These are phyloP conservation scores for Tyria jacobaeae DNA, from an alignment of 2,888 invertebrate species.

Conservation along the genomic window DNA sequence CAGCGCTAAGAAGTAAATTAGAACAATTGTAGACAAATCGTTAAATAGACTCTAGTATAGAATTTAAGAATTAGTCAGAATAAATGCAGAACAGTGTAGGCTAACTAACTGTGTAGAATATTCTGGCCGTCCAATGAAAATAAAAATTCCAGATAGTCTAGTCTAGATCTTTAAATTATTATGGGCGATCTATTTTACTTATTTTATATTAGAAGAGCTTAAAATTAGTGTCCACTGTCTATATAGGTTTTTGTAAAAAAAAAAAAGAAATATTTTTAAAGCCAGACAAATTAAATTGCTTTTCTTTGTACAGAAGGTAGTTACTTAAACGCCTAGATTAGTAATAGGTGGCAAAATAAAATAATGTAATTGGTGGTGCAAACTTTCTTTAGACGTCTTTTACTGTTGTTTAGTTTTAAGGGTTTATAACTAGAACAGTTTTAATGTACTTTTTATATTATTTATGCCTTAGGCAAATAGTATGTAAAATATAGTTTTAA, in stretches of 20 bases:
- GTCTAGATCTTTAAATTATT: conserved; percentile 69
- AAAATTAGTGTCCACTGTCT: conserved; percentile 56
- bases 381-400: conserved; percentile 77
- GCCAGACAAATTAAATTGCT: conserved; percentile 49
- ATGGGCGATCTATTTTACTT: conserved; percentile 71
- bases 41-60: conserved; percentile 76
- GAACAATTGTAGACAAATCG: conserved; percentile 64
- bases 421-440: conserved; percentile 57
- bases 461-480: conserved; percentile 71
- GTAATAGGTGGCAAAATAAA: conserved; percentile 68
- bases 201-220: conserved; percentile 77
- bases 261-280: conserved; percentile 43
- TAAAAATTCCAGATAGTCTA: conserved; percentile 65
- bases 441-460: conserved; percentile 57
- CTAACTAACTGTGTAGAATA: conserved; percentile 70
- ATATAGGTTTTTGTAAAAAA: conserved; percentile 55
- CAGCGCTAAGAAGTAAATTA: conserved; percentile 67
- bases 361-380: conserved; percentile 83
- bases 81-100: conserved; percentile 59
- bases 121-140: conserved; percentile 68
- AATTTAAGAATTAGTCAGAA: conserved; percentile 67
- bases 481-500: conserved; percentile 48
- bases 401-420: conserved; percentile 76
- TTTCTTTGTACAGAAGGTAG: conserved; percentile 63
- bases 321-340: conserved; percentile 66